phyloP scores from a whole-genome alignment of 2,888 invertebrate species.

The Odontomyia ornata region DNA sequence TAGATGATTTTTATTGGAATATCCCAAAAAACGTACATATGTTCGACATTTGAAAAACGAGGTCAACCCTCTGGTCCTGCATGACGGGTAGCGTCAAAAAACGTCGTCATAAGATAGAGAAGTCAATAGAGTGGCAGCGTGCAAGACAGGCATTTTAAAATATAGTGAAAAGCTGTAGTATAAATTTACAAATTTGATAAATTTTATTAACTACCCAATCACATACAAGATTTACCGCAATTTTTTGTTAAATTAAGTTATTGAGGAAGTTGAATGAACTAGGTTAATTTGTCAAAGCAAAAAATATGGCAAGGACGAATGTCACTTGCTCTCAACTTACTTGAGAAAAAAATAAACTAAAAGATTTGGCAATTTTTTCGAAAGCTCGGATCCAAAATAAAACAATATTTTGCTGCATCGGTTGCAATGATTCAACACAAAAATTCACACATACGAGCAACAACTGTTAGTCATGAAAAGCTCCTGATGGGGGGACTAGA shows the following conservation, averaged over 20 bases:
- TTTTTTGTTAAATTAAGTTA: too few species aligned
- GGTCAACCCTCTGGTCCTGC: neutral
- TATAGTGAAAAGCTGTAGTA: too few species aligned
- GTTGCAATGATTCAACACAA: neutral
- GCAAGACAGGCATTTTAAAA: too few species aligned
- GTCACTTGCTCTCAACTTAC: neutral
- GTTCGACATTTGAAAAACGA: conserved; percentile 45
- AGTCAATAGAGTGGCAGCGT: too few species aligned
- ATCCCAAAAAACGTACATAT: conserved; percentile 35
- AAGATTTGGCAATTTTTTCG: neutral
- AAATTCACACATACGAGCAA: neutral
- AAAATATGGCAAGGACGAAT: conserved; percentile 9
- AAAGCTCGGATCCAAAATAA: neutral
- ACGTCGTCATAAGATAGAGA: too few species aligned
- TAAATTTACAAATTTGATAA: too few species aligned
- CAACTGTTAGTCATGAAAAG: neutral
- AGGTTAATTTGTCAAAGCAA: neutral
- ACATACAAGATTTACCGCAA: too few species aligned
- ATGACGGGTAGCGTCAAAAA: too few species aligned
- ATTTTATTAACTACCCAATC: too few species aligned
- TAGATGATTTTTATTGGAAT: neutral
- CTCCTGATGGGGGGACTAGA: neutral
- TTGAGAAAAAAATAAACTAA: neutral
- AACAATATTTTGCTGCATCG: neutral
- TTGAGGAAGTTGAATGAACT: conserved; percentile 16